Evolutionary conservation across 1,140 invertebrate species (phyloP), one percentile per base, ranked within the genome.

Genomic region (Drosophila erecta): DNA sequence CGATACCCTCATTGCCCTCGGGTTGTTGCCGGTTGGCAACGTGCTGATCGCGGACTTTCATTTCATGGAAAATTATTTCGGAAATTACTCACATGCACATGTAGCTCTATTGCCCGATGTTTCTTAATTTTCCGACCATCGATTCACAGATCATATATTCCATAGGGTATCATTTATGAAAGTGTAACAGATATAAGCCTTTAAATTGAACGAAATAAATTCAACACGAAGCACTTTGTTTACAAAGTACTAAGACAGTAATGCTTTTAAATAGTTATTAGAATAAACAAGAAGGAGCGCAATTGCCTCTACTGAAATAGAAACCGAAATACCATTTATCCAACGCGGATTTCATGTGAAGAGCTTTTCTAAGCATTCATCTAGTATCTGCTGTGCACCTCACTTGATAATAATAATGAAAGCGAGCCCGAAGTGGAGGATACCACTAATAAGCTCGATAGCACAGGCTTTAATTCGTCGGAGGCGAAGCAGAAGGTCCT

Each of bases 361-460:
- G 61, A 38, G 43, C 15, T 41, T 20, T 64, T 22, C n/a, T 20
- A 11, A 44, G 10, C 20, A n/a, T n/a, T 12, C 15, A 3, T 24
- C 22, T 41, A 14, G 30, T 33, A 74, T 61, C 24, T 35, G 10
- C 14, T 12, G 44, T 38, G 24, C 41, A 47, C 20, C 49, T 57
- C 61, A 73, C 47, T 65, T 77, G 79, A 70, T 78, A 81, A 78
- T 65, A 70, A 81, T 76, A 85, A 80, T 61, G 56, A 61, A 30
- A 33, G 27, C 6, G n/a, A 20, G 0, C 4, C 54, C 47, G 30
- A 30, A 43, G 47, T 55, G 47, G 59, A 30, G 30, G 30, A 30
- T 60, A 50, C 49, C 56, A 55, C 62, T 86, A 87, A 87, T 83
- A 83, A 79, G 83, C 83, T 83, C 75, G 75, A 86, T 83, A 79